Conservation (phyloP, 1,140 invertebrate genomes). For the Oedothorax gibbosus region DNA sequence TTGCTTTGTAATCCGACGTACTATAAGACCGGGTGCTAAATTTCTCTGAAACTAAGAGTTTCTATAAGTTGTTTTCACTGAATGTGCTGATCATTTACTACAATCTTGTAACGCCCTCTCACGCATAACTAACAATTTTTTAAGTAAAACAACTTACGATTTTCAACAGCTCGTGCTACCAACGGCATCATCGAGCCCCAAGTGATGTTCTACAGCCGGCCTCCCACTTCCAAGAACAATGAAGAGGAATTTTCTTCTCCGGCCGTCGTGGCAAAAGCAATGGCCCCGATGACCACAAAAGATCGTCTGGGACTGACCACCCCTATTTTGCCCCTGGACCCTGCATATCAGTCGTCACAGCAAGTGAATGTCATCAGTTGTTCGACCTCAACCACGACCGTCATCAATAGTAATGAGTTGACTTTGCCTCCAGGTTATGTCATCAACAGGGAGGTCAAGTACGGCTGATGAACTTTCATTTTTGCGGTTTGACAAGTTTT, state of each 20-base stretch:
- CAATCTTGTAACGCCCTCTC: too few relatives aligned
- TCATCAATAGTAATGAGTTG: constrained; percentile 30
- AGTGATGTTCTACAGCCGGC: constrained; percentile 54
- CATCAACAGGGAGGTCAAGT: constrained; percentile 44
- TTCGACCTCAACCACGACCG: neutral
- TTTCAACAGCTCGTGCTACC: constrained; percentile 23
- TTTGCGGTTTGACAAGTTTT: too few relatives aligned
- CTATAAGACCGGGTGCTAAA: too few relatives aligned
- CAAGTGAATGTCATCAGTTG: constrained; percentile 40
- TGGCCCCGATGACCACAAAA: constrained; percentile 18
- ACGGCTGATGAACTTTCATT: neutral
- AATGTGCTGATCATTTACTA: too few relatives aligned
- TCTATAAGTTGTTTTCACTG: too few relatives aligned
- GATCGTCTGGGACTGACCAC: constrained; percentile 40
- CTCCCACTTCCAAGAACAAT: constrained; percentile 13
- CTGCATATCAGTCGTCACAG: constrained; percentile 49
- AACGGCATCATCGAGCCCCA: constrained; percentile 58
- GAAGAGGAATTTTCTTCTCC: neutral
- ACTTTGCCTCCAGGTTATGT: constrained; percentile 56
- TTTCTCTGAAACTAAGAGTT: too few relatives aligned
- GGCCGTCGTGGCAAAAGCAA: constrained; percentile 24
- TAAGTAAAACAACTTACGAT: too few relatives aligned
- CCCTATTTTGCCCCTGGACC: constrained; percentile 49
- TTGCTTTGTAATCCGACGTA: too few relatives aligned
- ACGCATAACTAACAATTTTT: too few relatives aligned